A percentile compares a stretch with the other conserved stretches of the same genome.
Conservation (phyloP, 2,888 invertebrate species). For the Pristionchus japonicus region DNA sequence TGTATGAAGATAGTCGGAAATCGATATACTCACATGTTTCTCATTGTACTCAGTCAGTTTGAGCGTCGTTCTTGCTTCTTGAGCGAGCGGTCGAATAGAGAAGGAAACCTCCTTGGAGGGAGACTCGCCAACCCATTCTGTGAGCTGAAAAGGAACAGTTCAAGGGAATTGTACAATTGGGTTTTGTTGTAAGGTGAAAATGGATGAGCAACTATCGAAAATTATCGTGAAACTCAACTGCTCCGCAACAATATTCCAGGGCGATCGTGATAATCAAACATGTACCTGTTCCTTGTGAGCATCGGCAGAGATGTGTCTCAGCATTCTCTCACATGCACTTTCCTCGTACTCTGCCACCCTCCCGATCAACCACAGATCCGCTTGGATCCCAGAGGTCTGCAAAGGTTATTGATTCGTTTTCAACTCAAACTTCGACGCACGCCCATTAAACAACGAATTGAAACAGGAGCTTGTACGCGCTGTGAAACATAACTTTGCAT, state of each 20-base stretch:
- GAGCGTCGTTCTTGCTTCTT: constrained; percentile 18
- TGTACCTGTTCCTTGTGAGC: constrained; percentile 42
- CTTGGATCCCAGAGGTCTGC: constrained; percentile 7
- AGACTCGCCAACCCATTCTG: constrained; percentile 56
- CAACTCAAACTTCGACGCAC: neutral
- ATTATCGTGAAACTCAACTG: no score
- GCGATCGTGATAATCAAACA: neutral
- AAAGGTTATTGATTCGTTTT: neutral
- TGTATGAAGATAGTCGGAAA: neutral
- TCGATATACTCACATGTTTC: constrained; percentile 49
- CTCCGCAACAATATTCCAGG: no score
- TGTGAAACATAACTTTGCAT: no score
- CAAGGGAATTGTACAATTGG: neutral
- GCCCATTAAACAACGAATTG: neutral
- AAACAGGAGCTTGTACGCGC: no score
- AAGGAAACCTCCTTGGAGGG: constrained; percentile 55
- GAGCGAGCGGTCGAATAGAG: constrained; percentile 54
- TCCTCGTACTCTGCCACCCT: constrained; percentile 16
- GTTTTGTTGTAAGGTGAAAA: neutral
- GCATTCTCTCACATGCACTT: constrained; percentile 25
- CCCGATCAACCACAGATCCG: constrained; percentile 31
- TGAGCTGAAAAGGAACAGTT: constrained; percentile 45
- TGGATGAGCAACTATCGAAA: no score
- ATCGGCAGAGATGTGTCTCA: constrained; percentile 42
- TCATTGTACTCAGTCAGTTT: constrained; percentile 52